Evolutionary conservation across 2,113 vertebrate genomes (phyloP).

Genomic region (Tyto alba): DNA sequence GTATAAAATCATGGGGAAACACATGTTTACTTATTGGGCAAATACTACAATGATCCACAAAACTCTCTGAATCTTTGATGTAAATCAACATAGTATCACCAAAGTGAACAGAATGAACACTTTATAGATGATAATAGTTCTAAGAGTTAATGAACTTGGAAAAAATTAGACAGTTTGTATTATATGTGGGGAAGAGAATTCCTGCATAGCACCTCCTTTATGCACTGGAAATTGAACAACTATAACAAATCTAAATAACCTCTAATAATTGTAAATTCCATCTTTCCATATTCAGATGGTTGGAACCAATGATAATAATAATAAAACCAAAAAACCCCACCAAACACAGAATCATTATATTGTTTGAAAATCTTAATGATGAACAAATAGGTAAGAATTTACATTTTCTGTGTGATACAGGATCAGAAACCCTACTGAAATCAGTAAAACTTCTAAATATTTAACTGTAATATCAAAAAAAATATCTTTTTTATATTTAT

Average conservation of each 20-base stretch:
- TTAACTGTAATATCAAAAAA: neutral
- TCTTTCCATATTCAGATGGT: neutral
- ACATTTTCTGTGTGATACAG: neutral
- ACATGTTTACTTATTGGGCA: neutral
- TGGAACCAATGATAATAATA: neutral
- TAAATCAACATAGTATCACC: neutral
- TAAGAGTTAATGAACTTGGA: neutral
- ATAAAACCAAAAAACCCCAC: neutral
- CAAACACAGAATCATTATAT: neutral
- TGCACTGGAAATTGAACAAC: neutral
- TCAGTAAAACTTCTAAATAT: neutral
- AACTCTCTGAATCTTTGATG: neutral
- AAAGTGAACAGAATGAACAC: neutral
- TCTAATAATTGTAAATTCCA: neutral
- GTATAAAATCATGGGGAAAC: neutral
- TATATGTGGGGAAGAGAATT: neutral
- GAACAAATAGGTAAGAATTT: neutral
- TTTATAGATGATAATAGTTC: neutral
- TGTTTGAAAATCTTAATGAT: neutral
- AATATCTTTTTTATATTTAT: neutral
- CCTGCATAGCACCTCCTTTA: neutral
- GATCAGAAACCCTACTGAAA: neutral
- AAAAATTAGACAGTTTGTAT: neutral
- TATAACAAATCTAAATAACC: neutral
- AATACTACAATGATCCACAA: neutral